Percentiles rank a stretch among this genome's conserved stretches.
Evolutionary conservation across 2,888 invertebrate species (phyloP).

Genomic region (Ochropleura plecta): DNA sequence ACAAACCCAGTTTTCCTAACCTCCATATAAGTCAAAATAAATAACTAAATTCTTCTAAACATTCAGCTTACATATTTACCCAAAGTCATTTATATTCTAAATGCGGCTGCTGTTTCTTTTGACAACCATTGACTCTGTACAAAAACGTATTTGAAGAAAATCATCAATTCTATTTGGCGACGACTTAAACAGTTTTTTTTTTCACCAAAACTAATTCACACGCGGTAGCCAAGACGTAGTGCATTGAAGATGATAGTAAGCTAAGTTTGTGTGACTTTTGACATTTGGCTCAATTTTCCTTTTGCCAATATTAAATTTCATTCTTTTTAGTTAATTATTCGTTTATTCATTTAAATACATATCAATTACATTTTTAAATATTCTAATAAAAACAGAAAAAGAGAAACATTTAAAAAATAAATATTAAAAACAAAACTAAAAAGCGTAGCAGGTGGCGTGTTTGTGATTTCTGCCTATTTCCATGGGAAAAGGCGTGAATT

Average conservation of each 20-base stretch:
- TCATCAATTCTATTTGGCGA: slow-evolving; percentile 65
- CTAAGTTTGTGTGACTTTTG: slow-evolving; percentile 5
- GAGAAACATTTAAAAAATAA: too few relatives aligned
- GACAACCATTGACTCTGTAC: slow-evolving; percentile 48
- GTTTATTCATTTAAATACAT: too few relatives aligned
- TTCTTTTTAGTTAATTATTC: too few relatives aligned
- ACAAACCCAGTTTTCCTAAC: background rate
- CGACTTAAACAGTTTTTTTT: slow-evolving; percentile 54
- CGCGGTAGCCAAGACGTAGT: slow-evolving; percentile 47
- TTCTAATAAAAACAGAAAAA: too few relatives aligned
- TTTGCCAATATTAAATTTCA: background rate
- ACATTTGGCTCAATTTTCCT: background rate
- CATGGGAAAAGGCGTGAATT: too few relatives aligned
- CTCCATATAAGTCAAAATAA: slow-evolving; percentile 13
- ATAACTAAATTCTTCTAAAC: slow-evolving; percentile 27
- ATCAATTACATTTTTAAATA: too few relatives aligned
- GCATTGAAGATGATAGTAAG: slow-evolving; percentile 1
- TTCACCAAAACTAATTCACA: slow-evolving; percentile 65
- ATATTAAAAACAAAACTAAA: too few relatives aligned
- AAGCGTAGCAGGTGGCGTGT: too few relatives aligned
- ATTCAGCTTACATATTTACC: slow-evolving; percentile 33
- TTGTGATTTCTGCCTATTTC: too few relatives aligned
- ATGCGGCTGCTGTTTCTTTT: slow-evolving; percentile 47
- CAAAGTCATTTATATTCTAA: slow-evolving; percentile 50
- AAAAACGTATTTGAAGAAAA: slow-evolving; percentile 59